A percentile compares a stretch with the other conserved stretches of the same genome.
These are phyloP conservation scores for Saxidomus purpurata DNA, from an alignment of 1,140 invertebrate genomes.

Conservation along the genomic window DNA sequence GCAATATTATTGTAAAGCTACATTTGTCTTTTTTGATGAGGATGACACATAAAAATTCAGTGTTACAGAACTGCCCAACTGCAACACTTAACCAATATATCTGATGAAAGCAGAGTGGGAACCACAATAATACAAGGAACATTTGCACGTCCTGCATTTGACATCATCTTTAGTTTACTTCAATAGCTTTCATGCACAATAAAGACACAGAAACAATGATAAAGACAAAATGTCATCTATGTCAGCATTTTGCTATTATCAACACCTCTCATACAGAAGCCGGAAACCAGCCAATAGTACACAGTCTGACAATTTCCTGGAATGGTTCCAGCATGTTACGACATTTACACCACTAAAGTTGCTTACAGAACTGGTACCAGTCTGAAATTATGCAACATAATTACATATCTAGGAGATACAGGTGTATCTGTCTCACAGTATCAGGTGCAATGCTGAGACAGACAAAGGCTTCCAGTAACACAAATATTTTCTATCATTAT, in stretches of 20 bases:
- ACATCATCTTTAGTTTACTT: no score
- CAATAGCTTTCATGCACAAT: no score
- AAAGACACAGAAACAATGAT: no score
- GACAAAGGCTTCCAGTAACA: slow-evolving; percentile 1
- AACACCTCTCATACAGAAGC: slow-evolving; percentile 16
- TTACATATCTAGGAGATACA: neutral
- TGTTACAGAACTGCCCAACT: no score
- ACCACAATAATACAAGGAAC: no score
- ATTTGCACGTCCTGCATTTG: no score
- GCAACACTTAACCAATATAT: no score
- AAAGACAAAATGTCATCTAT: neutral
- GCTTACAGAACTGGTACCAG: slow-evolving; percentile 9
- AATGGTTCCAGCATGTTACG: slow-evolving; percentile 20
- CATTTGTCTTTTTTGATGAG: no score
- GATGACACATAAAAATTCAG: no score
- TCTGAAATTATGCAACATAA: slow-evolving; percentile 27
- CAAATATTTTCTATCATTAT: slow-evolving; percentile 9
- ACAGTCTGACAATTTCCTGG: slow-evolving; percentile 39
- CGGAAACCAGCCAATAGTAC: neutral
- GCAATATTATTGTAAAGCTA: no score
- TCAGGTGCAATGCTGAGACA: slow-evolving; percentile 7
- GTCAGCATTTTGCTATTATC: slow-evolving; percentile 2
- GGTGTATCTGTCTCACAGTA: slow-evolving; percentile 15
- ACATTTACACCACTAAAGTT: slow-evolving; percentile 30
- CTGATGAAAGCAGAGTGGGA: no score